These are phyloP conservation scores for Glyphotaelius pellucidus DNA, from an alignment of 2,888 invertebrate genomes.

Conservation along the genomic window DNA sequence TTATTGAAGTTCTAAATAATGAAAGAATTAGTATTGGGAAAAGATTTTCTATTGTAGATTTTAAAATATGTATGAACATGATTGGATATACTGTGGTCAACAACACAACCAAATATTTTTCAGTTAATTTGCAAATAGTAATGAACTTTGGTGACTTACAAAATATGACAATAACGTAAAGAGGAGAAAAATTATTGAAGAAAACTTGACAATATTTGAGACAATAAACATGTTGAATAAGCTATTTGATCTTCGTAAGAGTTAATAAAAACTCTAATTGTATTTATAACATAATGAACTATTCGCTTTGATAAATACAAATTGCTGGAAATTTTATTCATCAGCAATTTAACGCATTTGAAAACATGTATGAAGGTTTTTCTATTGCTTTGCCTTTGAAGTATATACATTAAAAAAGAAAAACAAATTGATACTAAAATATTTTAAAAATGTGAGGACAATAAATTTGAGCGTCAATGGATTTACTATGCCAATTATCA, in stretches of 20 bases:
- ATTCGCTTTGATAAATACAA: constrained; percentile 2
- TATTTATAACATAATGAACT: not conserved
- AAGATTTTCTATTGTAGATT: not conserved
- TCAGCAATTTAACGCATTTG: not conserved
- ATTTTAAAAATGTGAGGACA: constrained; percentile 10
- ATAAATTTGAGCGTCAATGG: not conserved
- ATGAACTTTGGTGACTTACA: not conserved
- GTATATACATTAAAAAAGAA: not conserved
- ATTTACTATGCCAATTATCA: constrained; percentile 38
- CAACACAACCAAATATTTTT: not conserved
- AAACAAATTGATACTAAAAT: not conserved
- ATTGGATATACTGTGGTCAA: not conserved
- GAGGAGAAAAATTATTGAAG: not conserved
- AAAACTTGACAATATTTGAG: not conserved
- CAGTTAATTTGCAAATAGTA: not conserved
- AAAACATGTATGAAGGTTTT: not conserved
- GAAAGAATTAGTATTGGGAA: not conserved
- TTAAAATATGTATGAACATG: not conserved
- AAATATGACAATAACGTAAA: not conserved
- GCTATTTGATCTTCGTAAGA: not conserved
- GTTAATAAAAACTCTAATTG: not conserved
- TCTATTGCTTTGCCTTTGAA: not conserved
- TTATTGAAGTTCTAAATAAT: not conserved
- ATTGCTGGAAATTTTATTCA: not conserved
- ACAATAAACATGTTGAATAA: not conserved